Evolutionary conservation across 2,113 vertebrate species (phyloP).

Genomic region (Cyphomyrus discorhynchus): DNA sequence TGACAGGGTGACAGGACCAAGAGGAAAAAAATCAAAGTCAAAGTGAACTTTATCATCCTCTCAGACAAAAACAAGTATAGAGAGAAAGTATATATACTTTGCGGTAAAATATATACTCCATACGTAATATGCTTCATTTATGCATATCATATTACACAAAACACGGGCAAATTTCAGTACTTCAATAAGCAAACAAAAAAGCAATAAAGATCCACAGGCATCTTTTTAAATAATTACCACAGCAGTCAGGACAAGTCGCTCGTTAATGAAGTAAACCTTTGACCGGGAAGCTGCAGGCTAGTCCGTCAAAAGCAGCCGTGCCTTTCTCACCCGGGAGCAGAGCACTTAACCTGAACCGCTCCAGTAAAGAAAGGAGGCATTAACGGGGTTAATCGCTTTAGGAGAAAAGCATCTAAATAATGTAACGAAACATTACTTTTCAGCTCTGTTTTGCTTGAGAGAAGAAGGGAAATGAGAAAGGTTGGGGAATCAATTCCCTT

Average conservation of each 20-base stretch:
- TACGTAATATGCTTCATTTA: background rate
- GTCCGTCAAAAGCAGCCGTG: background rate
- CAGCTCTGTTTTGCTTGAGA: conserved; percentile 13
- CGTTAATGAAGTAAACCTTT: background rate
- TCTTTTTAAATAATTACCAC: background rate
- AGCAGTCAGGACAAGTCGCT: background rate
- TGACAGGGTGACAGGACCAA: background rate
- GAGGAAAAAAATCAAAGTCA: background rate
- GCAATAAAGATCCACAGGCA: background rate
- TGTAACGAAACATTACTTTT: conserved; percentile 21
- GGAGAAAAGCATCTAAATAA: background rate
- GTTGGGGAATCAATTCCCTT: conserved; percentile 24
- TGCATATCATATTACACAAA: background rate
- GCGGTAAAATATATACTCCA: background rate
- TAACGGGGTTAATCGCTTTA: background rate
- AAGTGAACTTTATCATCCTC: background rate
- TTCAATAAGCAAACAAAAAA: background rate
- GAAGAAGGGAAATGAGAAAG: conserved; percentile 16
- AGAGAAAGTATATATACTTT: background rate
- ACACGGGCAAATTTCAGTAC: background rate
- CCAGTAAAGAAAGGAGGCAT: background rate
- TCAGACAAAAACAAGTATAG: background rate
- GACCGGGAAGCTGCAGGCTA: background rate
- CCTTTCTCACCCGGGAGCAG: background rate
- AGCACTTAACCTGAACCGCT: background rate